Base-by-base conservation (phyloP, 2,888 invertebrate species). In the Elmis aenea region DNA sequence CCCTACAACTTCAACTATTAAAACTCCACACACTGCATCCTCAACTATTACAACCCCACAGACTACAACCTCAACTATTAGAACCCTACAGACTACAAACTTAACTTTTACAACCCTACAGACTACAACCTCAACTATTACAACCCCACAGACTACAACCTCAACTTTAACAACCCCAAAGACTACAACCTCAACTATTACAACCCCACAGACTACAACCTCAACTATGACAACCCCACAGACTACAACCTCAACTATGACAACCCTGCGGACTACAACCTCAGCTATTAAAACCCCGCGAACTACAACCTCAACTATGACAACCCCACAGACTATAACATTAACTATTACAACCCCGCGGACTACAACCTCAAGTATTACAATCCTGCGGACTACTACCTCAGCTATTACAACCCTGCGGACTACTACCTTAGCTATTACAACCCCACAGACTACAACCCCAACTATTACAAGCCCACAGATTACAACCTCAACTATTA, bases 181-280 rank as follows among this genome's bases (percentile, higher is more conserved):
- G 8, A 41, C 23, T 13, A 45, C 33, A 9, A 45, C 36, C 8
- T 34, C 31, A 11, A 38, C 33, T 5, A 33, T 35, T 11, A 29
- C 32, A 6, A 50, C 47, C 14, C 30, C 43, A 5, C 38, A 23
- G 2, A 23, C 29, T 0, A 23, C 5, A 15, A 15, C n/a, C 2
- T 1, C 13, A 10, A 23, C 3, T 26, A 15, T 14, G 11, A 29
- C 28, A 9, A 15, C 43, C n/a, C 33, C 42, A 6, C 38, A 35
- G n/a, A 45, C 46, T 6, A 33, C 46, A 3, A 40, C 27, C 24
- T 9, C 23, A 10, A 23, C 42, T 8, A 32, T 40, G 2, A 37
- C 47, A 12, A 42, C 48, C 5, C 46, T 35, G 6, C 22, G 22
- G 8, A 26, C 31, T 20, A 39, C 49, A 6, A 51, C 46, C 21